Evolutionary conservation across 2,888 invertebrate genomes (phyloP), one percentile per base, ranked within the genome.

Genomic region (Heliconius ethilla): DNA sequence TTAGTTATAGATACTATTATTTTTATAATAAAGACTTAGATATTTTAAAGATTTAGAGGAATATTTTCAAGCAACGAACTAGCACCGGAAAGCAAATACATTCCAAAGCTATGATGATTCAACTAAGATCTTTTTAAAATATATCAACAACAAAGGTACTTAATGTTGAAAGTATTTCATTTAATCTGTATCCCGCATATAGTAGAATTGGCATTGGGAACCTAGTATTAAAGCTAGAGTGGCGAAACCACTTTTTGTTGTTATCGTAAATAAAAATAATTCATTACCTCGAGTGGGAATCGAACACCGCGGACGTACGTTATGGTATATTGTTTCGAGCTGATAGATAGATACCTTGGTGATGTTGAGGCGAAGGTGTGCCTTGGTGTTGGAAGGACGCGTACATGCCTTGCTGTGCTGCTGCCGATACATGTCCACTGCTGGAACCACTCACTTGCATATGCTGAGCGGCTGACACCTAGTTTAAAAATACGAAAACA

Each of bases 391-490:
- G 95, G 88, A 94, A 94, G 87, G 85, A 91, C 79, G 92, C 94
- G 93, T 97, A 97, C 95, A 97, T 96, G 84, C 97, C 97, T 89
- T 97, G 97, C 89, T 97, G 97, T 45, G 97, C 96, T n/a, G 97
- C 97, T 78, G 97, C 97, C 3, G 97, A 97, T 75, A 97, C 97
- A 80, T 92, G 93, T 70, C 96, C 96, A 80, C 96, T 96, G 87
- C 96, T 93, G 83, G 96, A 96, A 83, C 97, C 96, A 85, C 96
- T 96, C 84, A 97, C 95, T 90, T 97, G 96, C 95, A 97, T 96
- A 87, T 97, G 97, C 91, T 98, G 98, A 51, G 97, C 98, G 84
- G 97, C 97, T 3, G 97, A 97, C 84, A 98, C 97, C 97, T 98
- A 90, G 29, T 69, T 37, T 69, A 27, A 65, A 25, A 75, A 45